phyloP scores from a whole-genome alignment of 2,113 vertebrate genomes.

The Ciconia maguari region DNA sequence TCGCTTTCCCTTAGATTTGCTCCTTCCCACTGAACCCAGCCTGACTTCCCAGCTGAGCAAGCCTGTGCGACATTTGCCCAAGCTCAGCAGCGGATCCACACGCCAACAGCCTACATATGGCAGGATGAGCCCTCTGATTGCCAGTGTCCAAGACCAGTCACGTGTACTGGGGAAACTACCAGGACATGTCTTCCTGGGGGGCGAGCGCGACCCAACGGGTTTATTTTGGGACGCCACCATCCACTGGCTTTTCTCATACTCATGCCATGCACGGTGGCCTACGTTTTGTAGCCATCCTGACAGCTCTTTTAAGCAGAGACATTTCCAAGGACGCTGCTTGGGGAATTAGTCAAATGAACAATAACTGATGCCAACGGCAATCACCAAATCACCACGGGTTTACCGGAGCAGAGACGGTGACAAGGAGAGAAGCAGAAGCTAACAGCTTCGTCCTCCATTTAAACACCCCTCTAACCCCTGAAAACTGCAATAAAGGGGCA shows the following conservation, averaged over 20 bases:
- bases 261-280: background rate
- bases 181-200: background rate
- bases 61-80: background rate
- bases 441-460: background rate
- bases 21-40: background rate
- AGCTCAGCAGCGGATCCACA: background rate
- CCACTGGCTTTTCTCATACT: background rate
- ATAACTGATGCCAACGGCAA: background rate
- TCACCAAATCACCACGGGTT: background rate
- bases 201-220: rapidly evolving
- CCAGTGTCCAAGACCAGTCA: background rate
- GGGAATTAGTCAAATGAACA: background rate
- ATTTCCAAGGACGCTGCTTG: background rate
- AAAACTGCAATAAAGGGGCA: background rate
- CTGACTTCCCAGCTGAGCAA: background rate
- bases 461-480: background rate
- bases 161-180: background rate
- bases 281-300: background rate
- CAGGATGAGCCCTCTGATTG: background rate
- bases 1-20: background rate
- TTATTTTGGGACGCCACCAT: background rate
- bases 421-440: background rate
- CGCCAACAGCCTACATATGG: rapidly evolving
- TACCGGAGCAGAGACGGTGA: background rate
- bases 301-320: background rate